phyloP scores from a whole-genome alignment of 2,797 vertebrate genomes.

The Betta splendens region DNA sequence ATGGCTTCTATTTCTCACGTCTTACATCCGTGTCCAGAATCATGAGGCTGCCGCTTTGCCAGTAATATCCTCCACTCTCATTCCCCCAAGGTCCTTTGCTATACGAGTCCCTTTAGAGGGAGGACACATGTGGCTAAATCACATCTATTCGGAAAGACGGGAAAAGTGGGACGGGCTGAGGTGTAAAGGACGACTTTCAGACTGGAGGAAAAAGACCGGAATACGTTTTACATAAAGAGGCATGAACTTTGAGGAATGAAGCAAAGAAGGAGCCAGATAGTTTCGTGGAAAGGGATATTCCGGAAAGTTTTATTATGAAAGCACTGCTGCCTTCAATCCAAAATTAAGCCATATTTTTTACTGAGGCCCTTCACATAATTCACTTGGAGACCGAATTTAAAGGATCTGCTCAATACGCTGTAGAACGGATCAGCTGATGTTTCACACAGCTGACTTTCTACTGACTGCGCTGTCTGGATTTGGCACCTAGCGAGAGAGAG shows the following conservation, averaged over 20 bases:
- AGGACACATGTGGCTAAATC: constrained; percentile 32
- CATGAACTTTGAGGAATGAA: neutral
- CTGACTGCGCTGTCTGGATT: constrained; percentile 25
- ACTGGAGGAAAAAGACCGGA: neutral
- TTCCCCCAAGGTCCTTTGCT: constrained; percentile 49
- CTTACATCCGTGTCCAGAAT: constrained; percentile 11
- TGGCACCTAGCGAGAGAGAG: constrained; percentile 46
- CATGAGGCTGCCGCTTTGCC: neutral
- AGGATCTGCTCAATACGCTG: constrained; percentile 6
- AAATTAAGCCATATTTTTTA: constrained; percentile 5
- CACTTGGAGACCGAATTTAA: constrained; percentile 39
- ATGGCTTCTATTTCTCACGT: constrained; percentile 7
- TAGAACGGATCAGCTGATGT: constrained; percentile 40
- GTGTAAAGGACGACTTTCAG: neutral
- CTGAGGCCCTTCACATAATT: constrained; percentile 7
- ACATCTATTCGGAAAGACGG: constrained; percentile 22
- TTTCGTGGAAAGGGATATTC: no score
- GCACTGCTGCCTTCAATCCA: no score
- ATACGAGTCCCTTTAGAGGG: constrained; percentile 44
- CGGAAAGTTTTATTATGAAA: no score
- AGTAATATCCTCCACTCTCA: constrained; percentile 42
- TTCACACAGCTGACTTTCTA: constrained; percentile 28
- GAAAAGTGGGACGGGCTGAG: neutral
- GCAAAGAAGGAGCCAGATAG: no score
- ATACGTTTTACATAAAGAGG: neutral